Evolutionary conservation across 2,797 vertebrate species (phyloP).

Genomic region (Artibeus lituratus): DNA sequence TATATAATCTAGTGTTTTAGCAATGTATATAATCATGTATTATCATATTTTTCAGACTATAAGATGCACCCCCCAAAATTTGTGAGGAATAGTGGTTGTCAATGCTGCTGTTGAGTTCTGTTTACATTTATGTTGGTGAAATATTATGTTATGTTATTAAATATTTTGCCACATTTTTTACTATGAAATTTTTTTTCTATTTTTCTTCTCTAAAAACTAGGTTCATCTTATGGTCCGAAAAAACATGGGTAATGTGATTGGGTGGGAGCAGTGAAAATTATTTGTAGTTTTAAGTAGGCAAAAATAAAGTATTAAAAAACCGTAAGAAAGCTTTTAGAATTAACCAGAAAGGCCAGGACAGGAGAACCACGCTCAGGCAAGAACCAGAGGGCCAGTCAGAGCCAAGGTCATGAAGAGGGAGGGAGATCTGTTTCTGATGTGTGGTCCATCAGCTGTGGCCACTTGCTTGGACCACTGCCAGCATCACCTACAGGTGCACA

Average conservation of each 20-base stretch:
- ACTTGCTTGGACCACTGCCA: neutral
- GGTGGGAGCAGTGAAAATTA: neutral
- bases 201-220: too few relatives aligned
- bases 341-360: neutral
- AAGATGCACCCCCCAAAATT: too few relatives aligned
- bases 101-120: too few relatives aligned
- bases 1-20: neutral
- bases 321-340: neutral
- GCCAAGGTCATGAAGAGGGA: neutral
- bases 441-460: neutral
- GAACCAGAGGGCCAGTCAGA: neutral
- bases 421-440: neutral
- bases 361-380: neutral
- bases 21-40: neutral
- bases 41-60: too few relatives aligned
- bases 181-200: too few relatives aligned
- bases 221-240: too few relatives aligned
- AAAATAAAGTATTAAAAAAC: neutral
- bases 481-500: accelerated
- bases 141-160: too few relatives aligned
- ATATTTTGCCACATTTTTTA: too few relatives aligned
- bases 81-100: too few relatives aligned
- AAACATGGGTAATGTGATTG: neutral
- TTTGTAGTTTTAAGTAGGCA: neutral
- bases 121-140: too few relatives aligned